Evolutionary conservation across 2,797 vertebrate genomes (phyloP).

Genomic region (Hydrophis major): DNA sequence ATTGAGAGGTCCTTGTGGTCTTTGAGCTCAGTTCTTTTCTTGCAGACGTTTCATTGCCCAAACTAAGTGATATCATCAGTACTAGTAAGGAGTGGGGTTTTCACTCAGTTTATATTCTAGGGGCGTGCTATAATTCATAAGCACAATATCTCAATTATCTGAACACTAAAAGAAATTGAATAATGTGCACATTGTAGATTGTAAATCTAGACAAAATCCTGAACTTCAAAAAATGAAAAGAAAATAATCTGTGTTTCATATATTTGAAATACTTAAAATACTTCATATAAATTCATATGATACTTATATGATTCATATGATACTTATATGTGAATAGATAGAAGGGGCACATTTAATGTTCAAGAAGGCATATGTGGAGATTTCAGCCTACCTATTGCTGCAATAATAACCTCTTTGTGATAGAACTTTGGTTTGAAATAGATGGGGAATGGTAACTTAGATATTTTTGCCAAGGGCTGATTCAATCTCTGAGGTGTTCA

Average conservation of each 20-base stretch:
- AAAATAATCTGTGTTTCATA: not conserved
- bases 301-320: too few relatives aligned
- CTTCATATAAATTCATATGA: not conserved
- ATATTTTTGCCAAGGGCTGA: not conserved
- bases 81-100: too few relatives aligned
- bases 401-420: too few relatives aligned
- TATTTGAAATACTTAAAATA: not conserved
- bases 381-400: not conserved
- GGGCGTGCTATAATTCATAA: not conserved
- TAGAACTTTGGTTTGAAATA: not conserved
- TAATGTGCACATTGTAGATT: not conserved
- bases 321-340: not conserved
- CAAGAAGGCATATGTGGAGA: not conserved
- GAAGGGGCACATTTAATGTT: not conserved
- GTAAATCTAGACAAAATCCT: not conserved
- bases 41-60: too few relatives aligned
- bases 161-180: not conserved
- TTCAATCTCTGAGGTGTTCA: not conserved
- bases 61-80: too few relatives aligned
- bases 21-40: too few relatives aligned
- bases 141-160: not conserved
- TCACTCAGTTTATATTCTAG: too few relatives aligned
- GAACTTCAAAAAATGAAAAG: not conserved
- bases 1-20: too few relatives aligned
- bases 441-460: not conserved